These are phyloP conservation scores for Phoebastria nigripes DNA, from an alignment of 2,797 vertebrate genomes.

Conservation along the genomic window DNA sequence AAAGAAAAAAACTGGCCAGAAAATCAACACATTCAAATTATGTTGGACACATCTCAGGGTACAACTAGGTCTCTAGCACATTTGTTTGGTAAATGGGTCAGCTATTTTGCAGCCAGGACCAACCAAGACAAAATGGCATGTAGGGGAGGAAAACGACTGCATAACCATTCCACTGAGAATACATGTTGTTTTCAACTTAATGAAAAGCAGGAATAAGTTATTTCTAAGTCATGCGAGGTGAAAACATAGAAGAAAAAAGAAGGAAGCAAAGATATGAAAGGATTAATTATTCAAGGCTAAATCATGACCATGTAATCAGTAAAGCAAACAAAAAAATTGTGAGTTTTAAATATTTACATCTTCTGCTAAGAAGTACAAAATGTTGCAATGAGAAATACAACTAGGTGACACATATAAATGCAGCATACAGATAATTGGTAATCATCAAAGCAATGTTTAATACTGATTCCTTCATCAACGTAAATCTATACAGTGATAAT, in stretches of 20 bases:
- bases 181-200: neutral
- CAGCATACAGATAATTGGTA: neutral
- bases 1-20: constrained; percentile 25
- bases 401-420: neutral
- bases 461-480: neutral
- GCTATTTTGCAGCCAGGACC: neutral
- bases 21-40: neutral
- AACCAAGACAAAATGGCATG: neutral
- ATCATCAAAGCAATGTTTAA: neutral
- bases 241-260: neutral
- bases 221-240: neutral
- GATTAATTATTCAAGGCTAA: neutral
- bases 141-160: neutral
- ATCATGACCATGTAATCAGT: neutral
- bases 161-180: neutral
- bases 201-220: neutral
- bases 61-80: neutral
- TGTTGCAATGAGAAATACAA: neutral
- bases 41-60: neutral
- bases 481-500: neutral
- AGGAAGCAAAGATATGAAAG: neutral
- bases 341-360: neutral
- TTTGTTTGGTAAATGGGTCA: neutral
- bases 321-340: neutral
- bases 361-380: neutral